Base-by-base conservation (phyloP, 2,113 vertebrate genomes). In the Phocoena sinus region DNA sequence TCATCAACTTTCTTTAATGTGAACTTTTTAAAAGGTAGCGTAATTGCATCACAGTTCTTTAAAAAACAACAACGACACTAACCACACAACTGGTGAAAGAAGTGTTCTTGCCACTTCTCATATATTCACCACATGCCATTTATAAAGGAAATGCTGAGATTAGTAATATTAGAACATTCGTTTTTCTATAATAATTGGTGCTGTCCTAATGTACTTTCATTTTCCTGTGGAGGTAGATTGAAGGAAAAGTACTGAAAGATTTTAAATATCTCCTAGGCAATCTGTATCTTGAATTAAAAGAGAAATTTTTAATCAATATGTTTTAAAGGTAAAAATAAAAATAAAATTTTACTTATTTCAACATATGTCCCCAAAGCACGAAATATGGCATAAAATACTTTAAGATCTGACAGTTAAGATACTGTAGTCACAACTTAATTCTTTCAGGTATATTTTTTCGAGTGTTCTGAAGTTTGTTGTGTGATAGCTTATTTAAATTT, bases 271-370 rank as follows among this genome's bases (percentile, higher is more conserved):
- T 38, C 25, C 73, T 36, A 79, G 28, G n/a, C n/a, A 26, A 76
- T 71, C 58, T 83, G 26, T 44, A 68, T 50, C 41, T 92, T 65
- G 33, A 31, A 92, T 58, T 60, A 83, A 91, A 95, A 92, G 58
- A 60, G 41, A 87, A 2, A 8, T 28, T 26, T 68, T 79, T 56
- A 68, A 86, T 79, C 31, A 23, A 47, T 47, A 47, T 60, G 2
- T 62, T 94, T 93, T 20, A 77, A 91, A 94, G 71, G 50, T 89
- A 92, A 97, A 95, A 94, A 21, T 38, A 94, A n/a, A 93, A 73
- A 31, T 92, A n/a, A 92, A 63, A 94, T 33, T 17, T 58, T 41
- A 68, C 87, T 91, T 15, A 41, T 73, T 95, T 94, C 74, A 67
- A 95, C 76, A 4, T 84, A 56, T 62, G 7, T 62, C 44, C 80